Evolutionary conservation across 35 echinoderm and acorn worm genomes (phyloP), one percentile per base, ranked within the genome.

Genomic region (Eucidaris tribuloides): DNA sequence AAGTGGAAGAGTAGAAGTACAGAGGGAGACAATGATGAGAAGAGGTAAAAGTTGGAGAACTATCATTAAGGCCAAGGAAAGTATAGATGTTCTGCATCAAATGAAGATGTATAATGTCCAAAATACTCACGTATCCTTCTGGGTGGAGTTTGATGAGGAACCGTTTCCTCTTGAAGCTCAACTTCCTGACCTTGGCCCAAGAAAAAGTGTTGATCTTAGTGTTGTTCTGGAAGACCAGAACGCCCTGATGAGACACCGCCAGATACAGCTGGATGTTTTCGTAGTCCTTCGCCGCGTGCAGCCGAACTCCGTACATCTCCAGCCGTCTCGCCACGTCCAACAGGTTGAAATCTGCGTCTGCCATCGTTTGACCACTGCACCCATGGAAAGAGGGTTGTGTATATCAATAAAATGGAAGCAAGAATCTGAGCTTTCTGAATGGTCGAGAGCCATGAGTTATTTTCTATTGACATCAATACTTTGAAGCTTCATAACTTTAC

Each of bases 81-180:
- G n/a, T n/a, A n/a, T n/a, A n/a, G n/a, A n/a, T n/a, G n/a, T n/a
- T n/a, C n/a, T n/a, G n/a, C n/a, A n/a, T n/a, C n/a, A n/a, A n/a
- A n/a, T n/a, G n/a, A n/a, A n/a, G n/a, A n/a, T n/a, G n/a, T n/a
- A n/a, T n/a, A n/a, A n/a, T n/a, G n/a, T n/a, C n/a, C n/a, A n/a
- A n/a, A n/a, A n/a, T n/a, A 97, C 94, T 97, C 87, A 98, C 95
- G 71, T 86, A 98, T 89, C 95, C 95, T 50, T 98, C 95, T 11
- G 90, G 95, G 70, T 98, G 95, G 18, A 98, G 82, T 71, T 98
- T 98, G 55, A 98, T 82, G 25, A 97, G 82, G 79, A 93, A 98
- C 1, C 95, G 77, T 18, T 93, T 98, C 24, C 95, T 72, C 79
- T 97, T 98, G 54, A 98, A 98, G 63, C 95, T 98, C 5, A 98